Conservation (phyloP, 2,797 vertebrate genomes). For the Anguilla pacifica region DNA sequence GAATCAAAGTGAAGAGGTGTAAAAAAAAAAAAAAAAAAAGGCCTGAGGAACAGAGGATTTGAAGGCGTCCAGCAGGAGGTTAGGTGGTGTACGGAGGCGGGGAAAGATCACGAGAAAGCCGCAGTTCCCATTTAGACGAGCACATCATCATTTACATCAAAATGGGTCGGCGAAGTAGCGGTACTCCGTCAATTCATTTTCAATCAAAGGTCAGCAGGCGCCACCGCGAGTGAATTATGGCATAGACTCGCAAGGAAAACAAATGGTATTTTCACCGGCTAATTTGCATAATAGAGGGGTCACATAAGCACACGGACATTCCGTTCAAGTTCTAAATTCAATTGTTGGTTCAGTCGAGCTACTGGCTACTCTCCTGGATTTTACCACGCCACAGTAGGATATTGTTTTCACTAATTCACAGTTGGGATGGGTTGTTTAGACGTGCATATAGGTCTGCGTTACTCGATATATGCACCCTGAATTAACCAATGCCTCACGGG, state of each 20-base stretch:
- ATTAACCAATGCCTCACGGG: neutral
- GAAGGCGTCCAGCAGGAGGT: neutral
- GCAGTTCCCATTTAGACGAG: neutral
- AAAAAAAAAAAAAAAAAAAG: neutral
- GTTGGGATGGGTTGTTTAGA: neutral
- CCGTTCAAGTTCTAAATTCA: slow-evolving; percentile 1
- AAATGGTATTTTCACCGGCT: neutral
- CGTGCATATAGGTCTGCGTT: neutral
- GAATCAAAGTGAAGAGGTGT: slow-evolving; percentile 15
- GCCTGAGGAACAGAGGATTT: neutral
- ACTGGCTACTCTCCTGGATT: neutral
- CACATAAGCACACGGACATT: neutral
- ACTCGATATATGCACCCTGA: neutral
- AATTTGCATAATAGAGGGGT: slow-evolving; percentile 7
- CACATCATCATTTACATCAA: neutral
- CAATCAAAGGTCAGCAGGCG: slow-evolving; percentile 3
- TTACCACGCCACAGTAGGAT: neutral
- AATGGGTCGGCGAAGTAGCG: neutral
- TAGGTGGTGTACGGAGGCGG: neutral
- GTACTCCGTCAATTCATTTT: neutral
- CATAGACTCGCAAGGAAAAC: neutral
- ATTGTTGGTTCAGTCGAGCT: neutral
- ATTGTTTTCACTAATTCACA: neutral
- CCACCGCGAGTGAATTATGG: neutral
- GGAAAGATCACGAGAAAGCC: neutral